Evolutionary conservation across 2,888 invertebrate species (phyloP), one percentile per base, ranked within the genome.

Genomic region (Drosophila merina): DNA sequence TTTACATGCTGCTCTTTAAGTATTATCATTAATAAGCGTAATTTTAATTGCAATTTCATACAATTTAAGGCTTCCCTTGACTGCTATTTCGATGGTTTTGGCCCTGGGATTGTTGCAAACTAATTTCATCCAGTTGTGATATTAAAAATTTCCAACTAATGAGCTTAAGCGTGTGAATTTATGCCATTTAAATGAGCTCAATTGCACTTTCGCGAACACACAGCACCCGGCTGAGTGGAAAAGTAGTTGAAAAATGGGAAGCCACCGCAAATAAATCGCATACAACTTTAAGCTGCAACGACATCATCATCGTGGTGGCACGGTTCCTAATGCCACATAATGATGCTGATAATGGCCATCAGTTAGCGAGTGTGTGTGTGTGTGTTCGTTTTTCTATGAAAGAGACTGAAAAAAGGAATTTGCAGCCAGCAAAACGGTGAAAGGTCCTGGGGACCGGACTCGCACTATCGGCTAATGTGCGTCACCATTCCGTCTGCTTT

Each of bases 301-400:
- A 75, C 48, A 77, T 72, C 68, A 75, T 67, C 38, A 40, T 42
- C 47, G 51, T 44, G 40, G 45, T 36, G 72, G 54, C 56, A 30
- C 48, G 69, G 76, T 76, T 75, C 74, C 77, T 84, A 84, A 84
- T 84, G 77, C 86, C 86, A 78, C 84, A 86, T 84, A 86, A 86
- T 85, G 86, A 85, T 76, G 79, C 86, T 81, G 86, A 84, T 85
- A 86, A 86, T 86, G 79, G 84, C 63, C 79, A 79, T 63, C 71
- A 57, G 66, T 64, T 64, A 47, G 62, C 47, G 47, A 47, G 44
- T 54, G 44, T 47, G 49, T 56, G 57, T 12, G 42, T 10, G 33
- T 45, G 20, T 42, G 42, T 50, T 28, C 48, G 40, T 52, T 42
- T 55, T 30, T 31, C 47, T 14, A 14, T 10, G 38, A 14, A 50